phyloP scores from a whole-genome alignment of 2,888 invertebrate species.

The Cartodere bifasciata region DNA sequence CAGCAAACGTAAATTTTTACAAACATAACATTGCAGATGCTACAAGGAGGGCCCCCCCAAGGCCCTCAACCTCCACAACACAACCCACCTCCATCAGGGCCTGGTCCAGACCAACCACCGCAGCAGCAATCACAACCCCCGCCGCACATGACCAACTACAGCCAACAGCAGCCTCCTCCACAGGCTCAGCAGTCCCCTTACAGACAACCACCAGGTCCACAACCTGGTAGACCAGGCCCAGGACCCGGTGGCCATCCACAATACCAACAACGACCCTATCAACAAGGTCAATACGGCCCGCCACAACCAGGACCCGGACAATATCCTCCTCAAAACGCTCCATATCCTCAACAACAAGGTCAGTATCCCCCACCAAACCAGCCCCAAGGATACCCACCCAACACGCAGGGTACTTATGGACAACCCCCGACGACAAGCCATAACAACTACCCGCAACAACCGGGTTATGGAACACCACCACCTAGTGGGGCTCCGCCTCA shows the following conservation, averaged over 20 bases:
- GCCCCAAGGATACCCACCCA: slow-evolving; percentile 52
- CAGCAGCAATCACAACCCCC: too few species aligned
- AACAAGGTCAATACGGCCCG: slow-evolving; percentile 56
- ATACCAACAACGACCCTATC: slow-evolving; percentile 56
- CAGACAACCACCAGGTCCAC: slow-evolving; percentile 35
- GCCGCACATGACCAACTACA: slow-evolving; percentile 35
- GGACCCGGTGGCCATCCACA: slow-evolving; percentile 47
- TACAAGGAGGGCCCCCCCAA: slow-evolving; percentile 24
- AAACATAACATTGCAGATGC: slow-evolving; percentile 16
- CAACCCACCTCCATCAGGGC: slow-evolving; percentile 28
- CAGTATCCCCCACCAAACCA: slow-evolving; percentile 54
- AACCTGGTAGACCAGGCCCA: slow-evolving; percentile 45
- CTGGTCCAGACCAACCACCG: slow-evolving; percentile 27
- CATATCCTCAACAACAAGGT: slow-evolving; percentile 49
- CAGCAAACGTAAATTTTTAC: too few species aligned
- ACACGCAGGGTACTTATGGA: slow-evolving; percentile 42
- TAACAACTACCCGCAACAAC: slow-evolving; percentile 37
- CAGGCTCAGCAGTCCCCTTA: too few species aligned
- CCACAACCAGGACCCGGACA: too few species aligned
- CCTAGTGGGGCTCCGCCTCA: slow-evolving; percentile 27
- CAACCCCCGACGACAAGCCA: slow-evolving; percentile 46
- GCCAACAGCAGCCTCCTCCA: slow-evolving; percentile 35
- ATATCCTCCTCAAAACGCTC: slow-evolving; percentile 53
- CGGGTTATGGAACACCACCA: slow-evolving; percentile 29
- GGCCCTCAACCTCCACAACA: slow-evolving; percentile 35